These are phyloP conservation scores for Atrichornis clamosus DNA, from an alignment of 2,113 vertebrate species.

Conservation along the genomic window DNA sequence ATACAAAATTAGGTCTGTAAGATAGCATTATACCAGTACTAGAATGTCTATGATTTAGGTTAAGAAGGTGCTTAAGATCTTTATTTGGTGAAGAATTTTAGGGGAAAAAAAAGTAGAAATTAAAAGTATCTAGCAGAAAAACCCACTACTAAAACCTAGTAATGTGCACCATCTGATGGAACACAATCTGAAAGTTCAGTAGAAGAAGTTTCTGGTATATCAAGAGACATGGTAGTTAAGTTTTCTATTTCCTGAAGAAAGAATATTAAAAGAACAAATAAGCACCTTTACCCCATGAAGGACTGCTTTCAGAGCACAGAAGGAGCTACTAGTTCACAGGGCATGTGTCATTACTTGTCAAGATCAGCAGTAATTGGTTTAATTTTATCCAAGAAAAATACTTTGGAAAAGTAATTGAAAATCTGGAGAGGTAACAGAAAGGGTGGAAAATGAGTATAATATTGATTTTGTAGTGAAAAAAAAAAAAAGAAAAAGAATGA, in stretches of 20 bases:
- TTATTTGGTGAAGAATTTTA: background rate
- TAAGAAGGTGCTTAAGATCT: background rate
- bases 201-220: background rate
- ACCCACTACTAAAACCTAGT: background rate
- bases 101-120: background rate
- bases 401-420: background rate
- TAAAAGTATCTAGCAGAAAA: background rate
- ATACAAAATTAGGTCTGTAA: background rate
- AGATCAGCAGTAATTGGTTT: background rate
- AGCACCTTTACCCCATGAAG: background rate
- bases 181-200: background rate
- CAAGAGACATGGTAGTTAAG: background rate
- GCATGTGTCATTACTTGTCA: background rate
- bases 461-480: background rate
- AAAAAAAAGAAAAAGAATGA: background rate
- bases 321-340: background rate
- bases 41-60: background rate
- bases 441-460: background rate
- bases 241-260: background rate
- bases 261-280: background rate
- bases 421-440: background rate
- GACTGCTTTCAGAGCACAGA: background rate
- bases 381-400: constrained; percentile 6
- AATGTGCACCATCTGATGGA: background rate
- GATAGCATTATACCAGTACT: background rate